phyloP scores from a whole-genome alignment of 2,797 vertebrate species.

The Pseudochaenichthys georgianus region DNA sequence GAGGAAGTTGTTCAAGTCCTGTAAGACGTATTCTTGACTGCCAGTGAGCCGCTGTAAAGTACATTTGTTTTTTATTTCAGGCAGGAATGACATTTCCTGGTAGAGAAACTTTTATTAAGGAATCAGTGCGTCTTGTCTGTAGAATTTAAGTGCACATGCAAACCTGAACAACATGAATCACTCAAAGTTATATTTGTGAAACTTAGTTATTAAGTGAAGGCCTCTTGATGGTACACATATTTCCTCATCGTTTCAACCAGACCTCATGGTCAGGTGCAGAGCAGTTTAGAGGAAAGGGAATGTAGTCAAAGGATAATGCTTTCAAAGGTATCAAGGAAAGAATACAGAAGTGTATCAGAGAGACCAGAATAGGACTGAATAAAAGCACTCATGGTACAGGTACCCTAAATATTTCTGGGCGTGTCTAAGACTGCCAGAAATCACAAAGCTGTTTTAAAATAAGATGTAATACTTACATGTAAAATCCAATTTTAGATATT shows the following conservation, averaged over 20 bases:
- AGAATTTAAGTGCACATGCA: neutral
- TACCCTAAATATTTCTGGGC: neutral
- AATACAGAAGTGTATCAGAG: constrained; percentile 11
- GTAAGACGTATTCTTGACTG: constrained; percentile 56
- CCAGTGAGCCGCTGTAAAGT: neutral
- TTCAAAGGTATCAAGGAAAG: constrained; percentile 22
- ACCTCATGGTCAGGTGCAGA: constrained; percentile 23
- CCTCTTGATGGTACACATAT: neutral
- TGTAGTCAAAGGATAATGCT: neutral
- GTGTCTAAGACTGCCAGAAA: no score
- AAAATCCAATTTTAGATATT: neutral
- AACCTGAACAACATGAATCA: neutral
- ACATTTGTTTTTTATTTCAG: neutral
- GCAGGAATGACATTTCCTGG: neutral
- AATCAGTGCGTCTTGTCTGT: neutral
- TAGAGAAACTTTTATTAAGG: neutral
- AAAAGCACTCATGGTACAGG: constrained; percentile 23
- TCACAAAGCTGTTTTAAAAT: neutral
- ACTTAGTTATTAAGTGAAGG: neutral
- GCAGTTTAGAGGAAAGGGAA: constrained; percentile 59
- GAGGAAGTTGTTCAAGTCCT: constrained; percentile 78
- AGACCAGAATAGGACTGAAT: constrained; percentile 30
- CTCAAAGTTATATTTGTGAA: neutral
- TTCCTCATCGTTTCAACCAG: neutral
- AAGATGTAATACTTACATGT: neutral